Evolutionary conservation across 2,797 vertebrate species (phyloP).

Genomic region (Fringilla coelebs): DNA sequence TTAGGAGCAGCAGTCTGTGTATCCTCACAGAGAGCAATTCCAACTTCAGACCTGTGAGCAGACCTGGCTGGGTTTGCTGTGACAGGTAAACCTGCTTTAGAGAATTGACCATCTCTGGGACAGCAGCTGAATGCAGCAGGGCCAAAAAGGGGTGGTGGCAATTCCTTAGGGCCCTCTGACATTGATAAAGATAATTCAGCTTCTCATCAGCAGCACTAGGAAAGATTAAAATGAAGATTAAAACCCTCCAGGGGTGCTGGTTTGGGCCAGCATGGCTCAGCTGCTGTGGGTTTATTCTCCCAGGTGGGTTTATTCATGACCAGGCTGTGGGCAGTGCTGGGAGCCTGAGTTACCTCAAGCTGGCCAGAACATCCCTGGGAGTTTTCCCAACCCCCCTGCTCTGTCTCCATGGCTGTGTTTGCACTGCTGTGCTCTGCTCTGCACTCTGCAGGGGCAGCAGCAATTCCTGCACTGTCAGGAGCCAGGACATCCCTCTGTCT

Average conservation of each 20-base stretch:
- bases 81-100: background rate
- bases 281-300: background rate
- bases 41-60: background rate
- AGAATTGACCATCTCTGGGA: rapidly evolving
- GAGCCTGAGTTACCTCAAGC: background rate
- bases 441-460: background rate
- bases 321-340: background rate
- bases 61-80: background rate
- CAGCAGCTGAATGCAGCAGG: background rate
- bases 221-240: background rate
- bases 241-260: background rate
- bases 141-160: background rate
- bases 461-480: background rate
- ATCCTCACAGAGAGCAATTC: background rate
- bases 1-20: background rate
- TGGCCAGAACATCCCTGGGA: background rate
- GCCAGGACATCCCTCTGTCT: no score
- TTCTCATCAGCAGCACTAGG: background rate
- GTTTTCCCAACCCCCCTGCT: background rate
- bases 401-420: background rate
- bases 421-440: rapidly evolving
- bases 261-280: background rate
- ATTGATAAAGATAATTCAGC: background rate
- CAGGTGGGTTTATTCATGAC: no score
- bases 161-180: background rate